phyloP scores from a whole-genome alignment of 30 jellyfish, hydroid and myxozoan genomes.

The Aurelia sp. region DNA sequence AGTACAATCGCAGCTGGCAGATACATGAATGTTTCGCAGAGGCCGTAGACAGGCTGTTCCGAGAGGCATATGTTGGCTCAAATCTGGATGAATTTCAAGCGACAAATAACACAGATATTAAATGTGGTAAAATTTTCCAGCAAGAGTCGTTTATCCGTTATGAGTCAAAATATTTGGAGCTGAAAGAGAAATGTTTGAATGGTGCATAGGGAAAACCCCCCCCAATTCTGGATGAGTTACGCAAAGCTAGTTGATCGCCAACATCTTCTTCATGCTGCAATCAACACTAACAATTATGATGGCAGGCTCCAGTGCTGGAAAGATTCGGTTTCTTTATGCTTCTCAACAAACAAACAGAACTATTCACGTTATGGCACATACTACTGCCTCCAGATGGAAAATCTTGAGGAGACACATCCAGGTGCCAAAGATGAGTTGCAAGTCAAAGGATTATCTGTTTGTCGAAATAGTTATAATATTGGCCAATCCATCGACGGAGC shows the following conservation, averaged over 20 bases:
- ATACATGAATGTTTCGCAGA: slow-evolving; percentile 34
- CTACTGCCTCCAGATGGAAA: slow-evolving; percentile 29
- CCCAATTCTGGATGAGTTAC: slow-evolving; percentile 29
- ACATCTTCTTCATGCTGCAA: slow-evolving; percentile 32
- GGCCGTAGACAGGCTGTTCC: slow-evolving; percentile 41
- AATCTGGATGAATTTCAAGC: slow-evolving; percentile 4
- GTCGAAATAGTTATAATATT: slow-evolving; percentile 20
- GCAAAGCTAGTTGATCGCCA: slow-evolving; percentile 35
- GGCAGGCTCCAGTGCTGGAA: slow-evolving; percentile 46
- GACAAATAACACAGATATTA: not conserved
- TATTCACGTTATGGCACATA: slow-evolving; percentile 41
- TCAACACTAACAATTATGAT: slow-evolving; percentile 18
- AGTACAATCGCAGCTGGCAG: slow-evolving; percentile 55
- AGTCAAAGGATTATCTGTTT: slow-evolving; percentile 31
- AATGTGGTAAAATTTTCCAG: not conserved
- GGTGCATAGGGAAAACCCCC: slow-evolving; percentile 16
- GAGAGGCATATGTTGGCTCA: not conserved
- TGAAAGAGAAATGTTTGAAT: not conserved
- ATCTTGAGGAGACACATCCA: slow-evolving; percentile 17
- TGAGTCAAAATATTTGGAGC: not conserved
- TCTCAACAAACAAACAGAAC: slow-evolving; percentile 36
- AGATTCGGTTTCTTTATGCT: slow-evolving; percentile 35
- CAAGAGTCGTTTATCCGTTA: not conserved
- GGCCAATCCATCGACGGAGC: slow-evolving; percentile 57
- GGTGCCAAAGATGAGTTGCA: slow-evolving; percentile 40